Evolutionary conservation across 2,888 invertebrate genomes (phyloP).

Genomic region (Rhogogaster chlorosoma): DNA sequence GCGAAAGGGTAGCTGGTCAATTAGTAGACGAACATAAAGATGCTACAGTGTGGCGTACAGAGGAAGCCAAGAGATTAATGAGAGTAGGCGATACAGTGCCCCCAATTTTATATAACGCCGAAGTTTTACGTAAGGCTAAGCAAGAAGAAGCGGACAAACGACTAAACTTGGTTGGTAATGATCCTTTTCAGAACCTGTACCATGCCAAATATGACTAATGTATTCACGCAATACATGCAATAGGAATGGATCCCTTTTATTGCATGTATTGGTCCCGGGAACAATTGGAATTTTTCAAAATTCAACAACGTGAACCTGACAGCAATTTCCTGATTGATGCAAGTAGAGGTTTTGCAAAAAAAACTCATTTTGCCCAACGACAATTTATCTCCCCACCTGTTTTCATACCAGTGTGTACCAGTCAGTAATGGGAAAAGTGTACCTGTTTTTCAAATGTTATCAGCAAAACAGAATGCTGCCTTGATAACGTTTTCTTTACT

Average conservation of each 20-base stretch:
- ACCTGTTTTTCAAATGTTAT: neutral
- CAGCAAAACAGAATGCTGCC: conserved; percentile 9
- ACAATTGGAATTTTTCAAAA: conserved; percentile 49
- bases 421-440: neutral
- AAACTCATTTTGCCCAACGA: conserved; percentile 1
- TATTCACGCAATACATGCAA: conserved; percentile 30
- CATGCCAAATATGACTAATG: conserved; percentile 39
- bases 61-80: conserved; percentile 52
- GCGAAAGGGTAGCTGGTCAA: conserved; percentile 50
- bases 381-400: conserved; percentile 4
- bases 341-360: neutral
- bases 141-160: conserved; percentile 51
- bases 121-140: conserved; percentile 56
- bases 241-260: conserved; percentile 54
- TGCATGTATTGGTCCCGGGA: conserved; percentile 54
- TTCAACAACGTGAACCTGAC: conserved; percentile 42
- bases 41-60: conserved; percentile 52
- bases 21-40: conserved; percentile 50
- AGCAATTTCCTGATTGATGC: conserved; percentile 35
- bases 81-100: conserved; percentile 49
- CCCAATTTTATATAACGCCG: conserved; percentile 38
- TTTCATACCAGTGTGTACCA: neutral
- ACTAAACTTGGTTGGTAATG: conserved; percentile 29
- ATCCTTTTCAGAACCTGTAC: conserved; percentile 52
- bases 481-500: conserved; percentile 50